Evolutionary conservation across 2,797 vertebrate species (phyloP).

Genomic region (Chlorospingus semifuscus): DNA sequence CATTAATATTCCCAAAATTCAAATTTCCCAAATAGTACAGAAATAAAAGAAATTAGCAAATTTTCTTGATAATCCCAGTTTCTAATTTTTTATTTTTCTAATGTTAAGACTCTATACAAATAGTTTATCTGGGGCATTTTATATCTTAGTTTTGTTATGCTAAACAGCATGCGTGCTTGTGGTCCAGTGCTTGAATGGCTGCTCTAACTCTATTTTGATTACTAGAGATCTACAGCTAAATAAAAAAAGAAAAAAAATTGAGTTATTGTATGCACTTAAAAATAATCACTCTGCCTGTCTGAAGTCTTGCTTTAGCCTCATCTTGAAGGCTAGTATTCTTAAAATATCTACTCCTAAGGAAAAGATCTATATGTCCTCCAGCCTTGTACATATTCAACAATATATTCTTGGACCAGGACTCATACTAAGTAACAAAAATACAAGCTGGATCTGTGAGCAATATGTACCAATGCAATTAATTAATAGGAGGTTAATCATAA

Average conservation of each 20-base stretch:
- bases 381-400: background rate
- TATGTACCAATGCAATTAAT: background rate
- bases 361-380: background rate
- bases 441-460: background rate
- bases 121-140: fast-evolving
- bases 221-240: background rate
- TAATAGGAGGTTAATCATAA: background rate
- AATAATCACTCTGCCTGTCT: background rate
- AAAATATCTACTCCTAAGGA: background rate
- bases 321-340: background rate
- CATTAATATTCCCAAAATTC: background rate
- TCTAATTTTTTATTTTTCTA: background rate
- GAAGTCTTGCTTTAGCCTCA: background rate
- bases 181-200: background rate
- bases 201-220: background rate
- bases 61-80: fast-evolving
- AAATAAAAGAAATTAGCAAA: background rate
- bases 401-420: background rate
- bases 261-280: background rate
- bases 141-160: background rate
- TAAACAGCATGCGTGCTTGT: background rate
- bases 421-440: background rate
- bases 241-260: background rate
- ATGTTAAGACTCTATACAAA: background rate
- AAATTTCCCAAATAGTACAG: background rate